Conservation (phyloP, 2,113 vertebrate genomes). For the Climacteris rufus region DNA sequence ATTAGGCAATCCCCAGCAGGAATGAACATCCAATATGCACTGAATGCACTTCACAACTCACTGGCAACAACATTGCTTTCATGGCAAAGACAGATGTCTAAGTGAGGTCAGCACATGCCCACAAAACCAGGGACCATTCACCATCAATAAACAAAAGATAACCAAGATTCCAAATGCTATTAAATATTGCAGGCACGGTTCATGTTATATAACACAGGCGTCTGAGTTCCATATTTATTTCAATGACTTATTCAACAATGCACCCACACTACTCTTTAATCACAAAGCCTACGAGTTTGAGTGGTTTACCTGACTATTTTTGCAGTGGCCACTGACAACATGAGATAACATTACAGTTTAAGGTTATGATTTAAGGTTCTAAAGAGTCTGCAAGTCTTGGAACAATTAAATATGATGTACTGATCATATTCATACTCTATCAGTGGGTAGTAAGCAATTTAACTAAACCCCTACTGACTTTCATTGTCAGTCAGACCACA, state of each 20-base stretch:
- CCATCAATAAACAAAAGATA: not conserved
- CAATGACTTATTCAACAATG: not conserved
- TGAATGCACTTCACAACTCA: not conserved
- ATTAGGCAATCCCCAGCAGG: not conserved
- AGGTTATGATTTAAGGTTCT: not conserved
- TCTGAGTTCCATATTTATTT: not conserved
- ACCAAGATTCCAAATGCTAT: not conserved
- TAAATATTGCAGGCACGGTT: not conserved
- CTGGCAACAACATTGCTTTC: not conserved
- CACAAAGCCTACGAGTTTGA: not conserved
- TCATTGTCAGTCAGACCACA: not conserved
- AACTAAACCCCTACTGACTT: not conserved
- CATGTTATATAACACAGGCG: not conserved
- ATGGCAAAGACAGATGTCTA: not conserved
- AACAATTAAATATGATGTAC: not conserved
- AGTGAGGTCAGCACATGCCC: not conserved
- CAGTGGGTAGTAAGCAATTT: not conserved
- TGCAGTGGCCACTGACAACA: not conserved
- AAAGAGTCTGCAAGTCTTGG: not conserved
- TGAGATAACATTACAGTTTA: not conserved
- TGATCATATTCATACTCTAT: not conserved
- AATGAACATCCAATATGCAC: fast-evolving
- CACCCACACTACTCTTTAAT: not conserved
- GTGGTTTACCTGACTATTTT: not conserved
- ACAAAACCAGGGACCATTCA: not conserved